Conservation (phyloP, 2,888 invertebrate genomes). For the Alitta virens region DNA sequence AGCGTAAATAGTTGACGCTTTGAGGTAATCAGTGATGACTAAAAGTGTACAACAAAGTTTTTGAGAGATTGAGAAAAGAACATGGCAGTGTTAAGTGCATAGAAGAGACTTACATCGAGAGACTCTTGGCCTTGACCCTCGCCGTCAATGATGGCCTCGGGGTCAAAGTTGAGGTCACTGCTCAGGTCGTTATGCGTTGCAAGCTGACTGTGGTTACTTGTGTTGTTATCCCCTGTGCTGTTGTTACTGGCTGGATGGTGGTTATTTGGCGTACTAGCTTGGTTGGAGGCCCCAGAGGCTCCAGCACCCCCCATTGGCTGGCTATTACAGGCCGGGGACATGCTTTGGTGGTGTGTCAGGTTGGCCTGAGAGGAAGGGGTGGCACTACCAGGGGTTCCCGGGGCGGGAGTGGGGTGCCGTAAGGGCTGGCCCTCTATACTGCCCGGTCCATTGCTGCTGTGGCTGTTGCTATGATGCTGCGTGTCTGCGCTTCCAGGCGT, state of each 20-base stretch:
- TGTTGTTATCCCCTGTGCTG: slow-evolving; percentile 2
- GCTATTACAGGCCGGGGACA: slow-evolving; percentile 7
- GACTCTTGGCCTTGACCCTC: slow-evolving; percentile 81
- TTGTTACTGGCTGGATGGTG: slow-evolving; percentile 7
- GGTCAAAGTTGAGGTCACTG: slow-evolving; percentile 67
- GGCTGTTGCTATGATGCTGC: slow-evolving; percentile 33
- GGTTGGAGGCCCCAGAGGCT: background rate
- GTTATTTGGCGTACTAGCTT: slow-evolving; percentile 3
- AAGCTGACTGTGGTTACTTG: background rate
- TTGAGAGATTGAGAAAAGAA: too few species aligned
- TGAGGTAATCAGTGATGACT: too few species aligned
- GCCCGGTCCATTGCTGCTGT: slow-evolving; percentile 1
- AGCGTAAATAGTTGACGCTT: too few species aligned
- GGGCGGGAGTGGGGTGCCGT: slow-evolving; percentile 6
- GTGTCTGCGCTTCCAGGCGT: background rate
- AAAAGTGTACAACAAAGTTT: too few species aligned
- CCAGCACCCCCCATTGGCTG: background rate
- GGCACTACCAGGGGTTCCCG: slow-evolving; percentile 5
- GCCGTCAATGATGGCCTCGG: slow-evolving; percentile 87
- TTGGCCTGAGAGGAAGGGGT: slow-evolving; percentile 4
- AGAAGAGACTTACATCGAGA: slow-evolving; percentile 75
- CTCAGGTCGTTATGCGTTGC: slow-evolving; percentile 12
- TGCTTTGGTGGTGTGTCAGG: slow-evolving; percentile 6
- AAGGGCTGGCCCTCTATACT: background rate
- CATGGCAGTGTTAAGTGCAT: too few species aligned